Base-by-base conservation (phyloP, 2,797 vertebrate species). In the Chloroceryle inda region DNA sequence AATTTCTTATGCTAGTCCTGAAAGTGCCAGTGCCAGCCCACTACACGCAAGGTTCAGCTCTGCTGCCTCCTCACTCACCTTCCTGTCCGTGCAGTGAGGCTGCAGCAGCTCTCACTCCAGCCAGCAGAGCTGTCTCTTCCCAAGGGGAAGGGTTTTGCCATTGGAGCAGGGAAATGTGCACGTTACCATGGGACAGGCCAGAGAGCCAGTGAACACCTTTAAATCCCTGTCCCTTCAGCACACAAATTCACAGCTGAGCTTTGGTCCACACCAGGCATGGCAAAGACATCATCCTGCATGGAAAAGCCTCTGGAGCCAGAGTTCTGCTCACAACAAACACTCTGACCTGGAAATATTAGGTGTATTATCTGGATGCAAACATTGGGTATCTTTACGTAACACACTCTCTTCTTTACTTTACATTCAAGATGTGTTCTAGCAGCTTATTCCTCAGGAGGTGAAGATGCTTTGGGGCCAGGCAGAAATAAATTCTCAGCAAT, bases 161-260 rank as follows among this genome's bases (percentile, higher is more conserved):
- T n/a, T 33, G 4, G 11, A 13, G 44, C 1, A 13, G 33, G 59
- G 33, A 69, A 23, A 38, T 17, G 29, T 1, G 8, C 35, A 2
- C 0, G 1, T 35, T 6, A 7, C 37, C 2, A n/a, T 5, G 38
- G 19, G 40, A 27, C 29, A 6, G 49, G 42, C 8, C 1, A 3
- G 1, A 4, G 16, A 15, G n/a, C 23, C 49, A 7, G 26, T 0
- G 5, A 29, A 29, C 26, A 5, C 31, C 20, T 8, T 5, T 9
- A 13, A 4, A 5, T 3, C 13, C 3, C n/a, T 3, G 21, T 24
- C 42, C 31, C 53, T 27, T 45, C n/a, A 29, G 7, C 3, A 4
- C 1, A 29, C 21, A 21, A 12, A 35, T 4, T 50, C 42, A 44
- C 40, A 56, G 47, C 22, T 38, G 24, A 45, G 40, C 58, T 26